Evolutionary conservation across 2,888 invertebrate genomes (phyloP), one percentile per base, ranked within the genome.

Genomic region (Temnothorax rugatulus): DNA sequence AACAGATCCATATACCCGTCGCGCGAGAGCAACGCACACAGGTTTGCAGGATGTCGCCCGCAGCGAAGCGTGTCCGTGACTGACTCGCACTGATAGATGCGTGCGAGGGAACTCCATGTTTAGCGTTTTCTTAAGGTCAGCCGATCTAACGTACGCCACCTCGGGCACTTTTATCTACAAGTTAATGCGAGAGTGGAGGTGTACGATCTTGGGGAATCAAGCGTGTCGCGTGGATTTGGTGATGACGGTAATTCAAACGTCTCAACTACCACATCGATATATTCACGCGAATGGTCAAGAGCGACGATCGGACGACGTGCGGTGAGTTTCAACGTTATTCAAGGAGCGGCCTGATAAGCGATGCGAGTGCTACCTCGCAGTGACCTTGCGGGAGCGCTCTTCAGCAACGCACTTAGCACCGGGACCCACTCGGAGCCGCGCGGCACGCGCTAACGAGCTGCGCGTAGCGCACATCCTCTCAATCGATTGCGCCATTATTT

Each of bases 31-130:
- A 44, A 81, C 71, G 64, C 82, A 74, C 63, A 82, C 77, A 77
- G 15, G 69, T 61, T 38, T 50, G 59, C 69, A 71, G 69, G 82
- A 84, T 73, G 61, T 87, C 68, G 75, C 74, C 44, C 82, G 64
- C 85, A 76, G 76, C 88, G 71, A 66, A 83, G 82, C 88, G 88
- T 87, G 83, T 87, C 88, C 86, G 82, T 86, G 86, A 88, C 87
- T 87, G 84, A 81, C 71, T 85, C 61, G 69, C 69, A 54, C 69
- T 79, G 61, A 66, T 79, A 87, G 75, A 61, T 63, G 59, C 63
- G 68, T 61, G 75, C 81, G 68, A 75, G 41, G 44, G 77, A 76
- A 83, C 84, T 83, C 73, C 64, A 21, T 66, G 38, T 64, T 83
- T 76, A 68, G 50, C 64, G 79, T 74, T 86, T 86, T 71, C 81